Evolutionary conservation across 53 echinoderm and acorn worm species (phyloP).

Genomic region (Temnopleurus reevesii): DNA sequence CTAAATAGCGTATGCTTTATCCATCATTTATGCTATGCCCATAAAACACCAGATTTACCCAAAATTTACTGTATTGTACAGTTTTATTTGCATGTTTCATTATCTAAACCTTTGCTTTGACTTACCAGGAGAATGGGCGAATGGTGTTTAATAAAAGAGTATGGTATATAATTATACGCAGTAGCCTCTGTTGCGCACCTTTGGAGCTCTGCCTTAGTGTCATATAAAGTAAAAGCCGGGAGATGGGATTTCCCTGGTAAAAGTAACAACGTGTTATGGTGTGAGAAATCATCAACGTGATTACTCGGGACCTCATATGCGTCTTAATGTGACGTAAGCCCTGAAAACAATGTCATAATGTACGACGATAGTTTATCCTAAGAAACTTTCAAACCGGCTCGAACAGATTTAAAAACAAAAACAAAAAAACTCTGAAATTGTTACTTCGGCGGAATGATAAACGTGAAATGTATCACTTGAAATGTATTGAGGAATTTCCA

Average conservation of each 20-base stretch:
- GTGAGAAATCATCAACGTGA: no score
- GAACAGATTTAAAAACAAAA: no score
- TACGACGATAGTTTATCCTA: no score
- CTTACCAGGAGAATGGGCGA: neutral
- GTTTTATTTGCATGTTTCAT: neutral
- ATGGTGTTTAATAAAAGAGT: neutral
- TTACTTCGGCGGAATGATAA: neutral
- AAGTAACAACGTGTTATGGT: no score
- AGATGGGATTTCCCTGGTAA: no score
- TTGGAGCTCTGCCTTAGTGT: neutral
- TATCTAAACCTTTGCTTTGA: neutral
- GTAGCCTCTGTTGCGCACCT: neutral
- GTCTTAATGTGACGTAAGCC: no score
- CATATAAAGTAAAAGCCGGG: no score
- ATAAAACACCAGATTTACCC: neutral
- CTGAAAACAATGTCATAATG: no score
- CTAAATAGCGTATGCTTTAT: neutral
- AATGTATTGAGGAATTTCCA: conserved; percentile 28
- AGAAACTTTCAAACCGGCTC: no score
- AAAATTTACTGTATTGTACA: neutral
- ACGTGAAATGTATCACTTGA: neutral
- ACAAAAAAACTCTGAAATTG: neutral
- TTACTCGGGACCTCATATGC: no score
- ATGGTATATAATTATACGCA: neutral
- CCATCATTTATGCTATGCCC: neutral